A percentile compares a stretch with the other conserved stretches of the same genome.
Evolutionary conservation across 2,888 invertebrate genomes (phyloP).

Genomic region (Schizotus pectinicornis): DNA sequence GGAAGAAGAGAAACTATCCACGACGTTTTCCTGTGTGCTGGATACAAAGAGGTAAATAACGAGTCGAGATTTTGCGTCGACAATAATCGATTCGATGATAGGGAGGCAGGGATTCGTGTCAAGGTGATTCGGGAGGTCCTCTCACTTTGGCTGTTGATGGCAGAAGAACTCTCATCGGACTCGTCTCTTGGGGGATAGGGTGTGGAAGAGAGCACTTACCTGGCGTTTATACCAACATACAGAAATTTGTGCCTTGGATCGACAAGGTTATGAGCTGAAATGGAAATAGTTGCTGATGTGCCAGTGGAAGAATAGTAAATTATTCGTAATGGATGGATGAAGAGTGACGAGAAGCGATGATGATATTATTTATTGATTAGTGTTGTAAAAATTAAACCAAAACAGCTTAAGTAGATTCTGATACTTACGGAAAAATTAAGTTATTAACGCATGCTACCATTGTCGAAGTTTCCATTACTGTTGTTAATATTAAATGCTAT

Average conservation of each 20-base stretch:
- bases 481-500: constrained; percentile 15
- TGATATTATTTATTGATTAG: constrained; percentile 25
- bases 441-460: constrained; percentile 5
- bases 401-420: constrained; percentile 25
- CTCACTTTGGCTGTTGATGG: constrained; percentile 86
- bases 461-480: constrained; percentile 12
- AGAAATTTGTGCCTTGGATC: constrained; percentile 91
- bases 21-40: constrained; percentile 91
- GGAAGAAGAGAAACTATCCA: constrained; percentile 91
- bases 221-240: constrained; percentile 91
- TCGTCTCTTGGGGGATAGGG: constrained; percentile 92
- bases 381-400: constrained; percentile 17
- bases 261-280: constrained; percentile 76
- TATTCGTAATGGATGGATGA: constrained; percentile 22
- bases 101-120: constrained; percentile 77
- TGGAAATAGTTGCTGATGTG: constrained; percentile 14
- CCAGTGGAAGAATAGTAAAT: constrained; percentile 31
- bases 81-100: constrained; percentile 40
- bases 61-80: not conserved
- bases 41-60: constrained; percentile 82
- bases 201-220: constrained; percentile 90
- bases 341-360: constrained; percentile 16
- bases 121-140: constrained; percentile 86
- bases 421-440: not conserved
- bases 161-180: constrained; percentile 83